Base-by-base conservation (phyloP, 2,888 invertebrate species). In the Isoperla grammatica region DNA sequence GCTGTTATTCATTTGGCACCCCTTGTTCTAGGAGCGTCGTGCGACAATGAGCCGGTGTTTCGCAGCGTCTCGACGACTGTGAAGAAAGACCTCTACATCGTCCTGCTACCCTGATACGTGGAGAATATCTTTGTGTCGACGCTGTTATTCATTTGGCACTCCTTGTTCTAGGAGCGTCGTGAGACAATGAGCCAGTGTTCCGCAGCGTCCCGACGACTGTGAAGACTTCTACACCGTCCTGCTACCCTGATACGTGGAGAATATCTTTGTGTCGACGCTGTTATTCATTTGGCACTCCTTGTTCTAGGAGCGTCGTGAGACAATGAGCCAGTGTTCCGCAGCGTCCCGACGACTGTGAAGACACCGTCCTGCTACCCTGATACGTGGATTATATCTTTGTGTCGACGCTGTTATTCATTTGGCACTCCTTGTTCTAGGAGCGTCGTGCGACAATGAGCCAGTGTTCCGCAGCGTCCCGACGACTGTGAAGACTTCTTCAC, bases 31-130 rank as follows among this genome's bases (percentile, higher is more conserved):
- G 50, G 29, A 4, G 50, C 13, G 8, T 2, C 3, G 3, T 35
- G 50, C 12, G 50, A 50, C 2, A 23, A 50, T 35, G 77, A 79
- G 46, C 61, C 65, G 3, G 40, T 22, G 20, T 87, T 88, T 69
- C 82, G 79, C 72, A 87, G 86, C 74, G 78, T 84, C 1, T 86
- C 88, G 0, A 87, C 87, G 3, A 84, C 84, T 2, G 85, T 89
- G 46, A 88, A 87, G 73, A 84, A 85, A 64, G 87, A 88, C 72
- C 89, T 90, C 68, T 86, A 88, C 65, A 86, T 87, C 0, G 88
- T 90, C 0, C 70, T 88, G 22, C 74, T 92, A 62, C 91, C 91
- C 0, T 92, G 91, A 71, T 84, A 86, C 71, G 77, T 88, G 64
- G 84, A 88, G 67, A 78, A 79, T n/a, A n/a, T n/a, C n/a, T n/a